Percentiles rank a stretch among this genome's conserved stretches.
Conservation (phyloP, 2,113 vertebrate genomes). For the Atractosteus spatula region DNA sequence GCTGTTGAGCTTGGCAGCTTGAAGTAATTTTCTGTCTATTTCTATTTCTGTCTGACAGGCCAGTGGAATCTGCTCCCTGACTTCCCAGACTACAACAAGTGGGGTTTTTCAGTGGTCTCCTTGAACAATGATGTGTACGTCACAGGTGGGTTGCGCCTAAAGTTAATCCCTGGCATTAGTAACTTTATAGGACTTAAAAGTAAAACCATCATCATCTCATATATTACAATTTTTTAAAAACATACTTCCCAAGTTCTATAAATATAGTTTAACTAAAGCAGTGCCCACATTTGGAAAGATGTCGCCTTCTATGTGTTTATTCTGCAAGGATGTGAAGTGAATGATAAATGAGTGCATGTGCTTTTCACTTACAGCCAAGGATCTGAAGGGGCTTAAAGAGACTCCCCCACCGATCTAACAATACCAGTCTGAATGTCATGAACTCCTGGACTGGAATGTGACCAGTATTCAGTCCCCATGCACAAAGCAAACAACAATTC, state of each 20-base stretch:
- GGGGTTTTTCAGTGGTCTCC: constrained; percentile 88
- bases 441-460: constrained; percentile 14
- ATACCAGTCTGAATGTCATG: constrained; percentile 20
- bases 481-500: no score
- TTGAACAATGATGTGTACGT: constrained; percentile 89
- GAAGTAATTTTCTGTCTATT: not conserved
- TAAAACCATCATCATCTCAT: not conserved
- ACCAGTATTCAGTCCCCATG: no score
- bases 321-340: constrained; percentile 13
- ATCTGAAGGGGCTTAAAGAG: constrained; percentile 24
- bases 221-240: no score
- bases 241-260: no score
- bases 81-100: constrained; percentile 95
- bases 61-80: constrained; percentile 84
- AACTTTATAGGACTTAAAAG: not conserved
- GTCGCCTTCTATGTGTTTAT: constrained; percentile 4
- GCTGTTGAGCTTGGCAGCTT: no score
- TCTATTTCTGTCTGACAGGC: constrained; percentile 59
- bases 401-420: constrained; percentile 15
- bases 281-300: no score
- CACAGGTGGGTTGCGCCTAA: constrained; percentile 72
- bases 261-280: no score
- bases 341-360: constrained; percentile 27
- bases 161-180: not conserved
- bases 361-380: constrained; percentile 19